These are phyloP conservation scores for Arctopsyche grandis DNA, from an alignment of 1,140 invertebrate genomes.

Conservation along the genomic window DNA sequence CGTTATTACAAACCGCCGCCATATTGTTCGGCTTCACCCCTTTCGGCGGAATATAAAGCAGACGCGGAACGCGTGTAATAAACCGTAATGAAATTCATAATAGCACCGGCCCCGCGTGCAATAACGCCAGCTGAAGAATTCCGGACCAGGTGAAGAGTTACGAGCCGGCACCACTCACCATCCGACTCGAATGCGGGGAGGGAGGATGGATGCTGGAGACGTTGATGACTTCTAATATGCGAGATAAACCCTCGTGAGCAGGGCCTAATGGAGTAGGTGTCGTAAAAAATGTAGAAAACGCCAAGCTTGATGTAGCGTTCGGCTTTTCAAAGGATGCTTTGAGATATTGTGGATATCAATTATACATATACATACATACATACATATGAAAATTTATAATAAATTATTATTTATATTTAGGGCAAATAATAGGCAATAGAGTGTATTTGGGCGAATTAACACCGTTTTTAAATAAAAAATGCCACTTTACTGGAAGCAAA, in stretches of 20 bases:
- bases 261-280: not conserved
- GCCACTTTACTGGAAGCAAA: too few relatives aligned
- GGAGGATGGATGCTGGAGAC: not conserved
- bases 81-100: constrained; percentile 45
- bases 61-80: constrained; percentile 28
- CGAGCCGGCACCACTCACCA: not conserved
- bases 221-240: not conserved
- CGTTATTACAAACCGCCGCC: constrained; percentile 4
- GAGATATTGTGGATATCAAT: too few relatives aligned
- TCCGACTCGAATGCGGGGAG: not conserved
- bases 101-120: constrained; percentile 31
- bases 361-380: too few relatives aligned
- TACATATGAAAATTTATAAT: too few relatives aligned
- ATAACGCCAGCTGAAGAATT: constrained; percentile 26
- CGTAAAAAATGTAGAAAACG: not conserved
- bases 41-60: constrained; percentile 28
- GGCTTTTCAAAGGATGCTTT: too few relatives aligned
- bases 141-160: constrained; percentile 27
- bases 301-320: too few relatives aligned
- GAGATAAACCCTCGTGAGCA: not conserved
- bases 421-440: too few relatives aligned
- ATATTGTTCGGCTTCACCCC: constrained; percentile 35
- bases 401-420: too few relatives aligned
- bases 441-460: too few relatives aligned
- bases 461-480: too few relatives aligned